Evolutionary conservation across 2,113 vertebrate species (phyloP).

Genomic region (Pithys albifrons): DNA sequence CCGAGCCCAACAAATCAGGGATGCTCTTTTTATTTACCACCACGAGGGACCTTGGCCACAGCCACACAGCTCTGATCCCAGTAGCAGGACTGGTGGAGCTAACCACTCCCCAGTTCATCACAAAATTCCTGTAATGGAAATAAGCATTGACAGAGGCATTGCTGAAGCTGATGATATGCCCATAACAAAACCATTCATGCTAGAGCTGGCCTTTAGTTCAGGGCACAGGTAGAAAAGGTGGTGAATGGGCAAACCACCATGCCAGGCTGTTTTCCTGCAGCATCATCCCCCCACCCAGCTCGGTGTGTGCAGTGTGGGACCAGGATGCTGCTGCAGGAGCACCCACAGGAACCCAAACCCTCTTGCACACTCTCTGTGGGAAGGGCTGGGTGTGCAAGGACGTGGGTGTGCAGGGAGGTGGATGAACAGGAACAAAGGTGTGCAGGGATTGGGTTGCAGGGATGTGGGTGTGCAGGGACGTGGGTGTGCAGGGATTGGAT

Average conservation of each 20-base stretch:
- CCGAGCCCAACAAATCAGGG: not conserved
- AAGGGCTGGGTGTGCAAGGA: not conserved
- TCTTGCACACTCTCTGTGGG: rapidly evolving
- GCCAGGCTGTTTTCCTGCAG: not conserved
- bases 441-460: no score
- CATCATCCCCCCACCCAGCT: not conserved
- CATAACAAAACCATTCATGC: rapidly evolving
- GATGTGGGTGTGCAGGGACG: no score
- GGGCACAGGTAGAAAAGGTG: not conserved
- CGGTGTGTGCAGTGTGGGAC: not conserved
- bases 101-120: not conserved
- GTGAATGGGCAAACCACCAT: not conserved
- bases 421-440: rapidly evolving
- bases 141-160: rapidly evolving
- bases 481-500: not conserved
- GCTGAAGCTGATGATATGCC: rapidly evolving
- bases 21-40: not conserved
- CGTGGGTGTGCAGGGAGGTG: not conserved
- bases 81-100: not conserved
- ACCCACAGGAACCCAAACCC: rapidly evolving
- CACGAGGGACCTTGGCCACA: not conserved
- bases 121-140: rapidly evolving
- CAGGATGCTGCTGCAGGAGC: not conserved
- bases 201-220: rapidly evolving
- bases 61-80: not conserved